Evolutionary conservation across 1,140 invertebrate genomes (phyloP), one percentile per base, ranked within the genome.

Genomic region (Steinernema khuongi): DNA sequence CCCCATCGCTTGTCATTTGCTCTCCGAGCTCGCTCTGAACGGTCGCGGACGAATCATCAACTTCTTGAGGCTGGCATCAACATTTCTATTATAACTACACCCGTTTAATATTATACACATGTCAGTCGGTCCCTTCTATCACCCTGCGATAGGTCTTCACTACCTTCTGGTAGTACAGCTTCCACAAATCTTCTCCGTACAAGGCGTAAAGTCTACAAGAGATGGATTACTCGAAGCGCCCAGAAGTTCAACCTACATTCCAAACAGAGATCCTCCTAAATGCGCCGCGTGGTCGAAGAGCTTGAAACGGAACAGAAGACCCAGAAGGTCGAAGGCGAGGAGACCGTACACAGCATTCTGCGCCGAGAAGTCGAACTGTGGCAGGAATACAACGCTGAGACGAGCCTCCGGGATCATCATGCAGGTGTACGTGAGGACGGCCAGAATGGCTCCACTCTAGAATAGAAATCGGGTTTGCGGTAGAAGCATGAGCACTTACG

Each of bases 231-330:
- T 60, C 4, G 0, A 18, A 72, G 67, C 11, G 68, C 29, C 31
- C 66, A 67, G 28, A 73, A 74, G n/a, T 67, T 70, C 28, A 67
- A 36, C 76, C 87, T 83, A 94, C 92, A 97, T 89, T 88, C 95
- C 95, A 88, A 91, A 94, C 43, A 94, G 81, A 41, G 92, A 91
- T 69, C 95, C 95, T 67, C 94, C 93, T 79, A 98, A 89, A 91
- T 98, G 96, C 31, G 94, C 95, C n/a, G 94, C 94, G 88, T 98
- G 95, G 85, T 98, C 96, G 85, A 97, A 93, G 74, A 93, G 89
- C 85, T 90, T 91, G 94, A 94, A 97, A n/a, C 92, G 89, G 28
- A 94, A 83, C 1, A 94, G 31, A 36, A 95, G 88, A 22, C 94
- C 94, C 29, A 89, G 87, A 67, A 90, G 85, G 86, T 97, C 95